Conservation (phyloP, 2,113 vertebrate species). For the Tachysurus fulvidraco region DNA sequence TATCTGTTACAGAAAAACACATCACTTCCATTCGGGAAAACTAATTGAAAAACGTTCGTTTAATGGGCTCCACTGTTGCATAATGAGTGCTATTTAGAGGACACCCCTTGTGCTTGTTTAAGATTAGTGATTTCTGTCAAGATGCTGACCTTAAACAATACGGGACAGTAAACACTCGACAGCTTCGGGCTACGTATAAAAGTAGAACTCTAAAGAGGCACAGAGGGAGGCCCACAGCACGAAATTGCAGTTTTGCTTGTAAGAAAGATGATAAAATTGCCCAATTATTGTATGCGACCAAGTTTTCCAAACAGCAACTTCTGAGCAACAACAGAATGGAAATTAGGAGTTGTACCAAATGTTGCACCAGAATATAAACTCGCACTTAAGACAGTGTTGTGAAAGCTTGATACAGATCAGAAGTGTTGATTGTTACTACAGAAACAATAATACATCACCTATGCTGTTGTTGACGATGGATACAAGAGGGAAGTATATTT, state of each 20-base stretch:
- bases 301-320: background rate
- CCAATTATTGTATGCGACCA: background rate
- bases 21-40: constrained; percentile 53
- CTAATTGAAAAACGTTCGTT: constrained; percentile 62
- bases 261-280: background rate
- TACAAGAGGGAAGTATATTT: background rate
- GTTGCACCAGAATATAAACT: background rate
- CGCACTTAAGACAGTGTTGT: background rate
- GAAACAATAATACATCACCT: too few relatives aligned
- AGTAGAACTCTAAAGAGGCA: background rate
- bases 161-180: background rate
- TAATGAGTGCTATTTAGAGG: background rate
- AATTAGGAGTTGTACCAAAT: background rate
- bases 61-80: constrained; percentile 62
- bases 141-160: constrained; percentile 16
- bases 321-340: background rate
- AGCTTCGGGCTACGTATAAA: constrained; percentile 4
- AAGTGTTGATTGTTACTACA: background rate
- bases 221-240: background rate
- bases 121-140: background rate
- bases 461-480: background rate
- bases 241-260: background rate
- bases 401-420: background rate
- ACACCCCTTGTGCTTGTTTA: background rate
- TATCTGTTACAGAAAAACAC: constrained; percentile 60